Evolutionary conservation across 2,113 vertebrate genomes (phyloP).

Genomic region (Acrocephalus arundinaceus): DNA sequence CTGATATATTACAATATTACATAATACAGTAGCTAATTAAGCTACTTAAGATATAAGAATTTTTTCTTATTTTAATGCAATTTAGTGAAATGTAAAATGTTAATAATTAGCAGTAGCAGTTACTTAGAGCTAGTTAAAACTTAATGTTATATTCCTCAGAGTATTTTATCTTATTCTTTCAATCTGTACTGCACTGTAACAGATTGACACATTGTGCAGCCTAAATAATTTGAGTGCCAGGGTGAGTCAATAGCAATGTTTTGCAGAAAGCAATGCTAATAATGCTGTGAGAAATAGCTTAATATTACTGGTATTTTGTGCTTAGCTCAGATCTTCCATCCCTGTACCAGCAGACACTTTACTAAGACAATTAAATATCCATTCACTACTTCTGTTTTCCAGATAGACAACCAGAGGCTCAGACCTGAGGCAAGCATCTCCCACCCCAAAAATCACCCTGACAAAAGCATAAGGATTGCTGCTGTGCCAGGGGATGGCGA

Average conservation of each 20-base stretch:
- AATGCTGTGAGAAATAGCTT: neutral
- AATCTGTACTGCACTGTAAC: neutral
- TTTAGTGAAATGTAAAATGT: neutral
- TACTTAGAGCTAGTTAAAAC: neutral
- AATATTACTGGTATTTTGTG: neutral
- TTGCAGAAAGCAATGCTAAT: neutral
- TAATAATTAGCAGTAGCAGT: neutral
- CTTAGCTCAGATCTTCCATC: neutral
- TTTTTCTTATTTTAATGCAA: neutral
- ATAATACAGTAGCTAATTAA: neutral
- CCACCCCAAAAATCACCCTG: neutral
- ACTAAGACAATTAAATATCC: neutral
- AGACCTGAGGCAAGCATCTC: neutral
- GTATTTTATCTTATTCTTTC: neutral
- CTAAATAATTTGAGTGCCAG: neutral
- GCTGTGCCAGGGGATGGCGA: neutral
- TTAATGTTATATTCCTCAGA: neutral
- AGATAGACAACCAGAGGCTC: neutral
- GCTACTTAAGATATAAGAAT: neutral
- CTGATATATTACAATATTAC: neutral
- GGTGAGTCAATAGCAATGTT: neutral
- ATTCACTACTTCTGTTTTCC: neutral
- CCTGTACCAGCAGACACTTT: neutral
- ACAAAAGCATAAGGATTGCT: neutral
- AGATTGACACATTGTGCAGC: neutral